These are phyloP conservation scores for Rhamnusium bicolor DNA, from an alignment of 2,888 invertebrate species.

Conservation along the genomic window DNA sequence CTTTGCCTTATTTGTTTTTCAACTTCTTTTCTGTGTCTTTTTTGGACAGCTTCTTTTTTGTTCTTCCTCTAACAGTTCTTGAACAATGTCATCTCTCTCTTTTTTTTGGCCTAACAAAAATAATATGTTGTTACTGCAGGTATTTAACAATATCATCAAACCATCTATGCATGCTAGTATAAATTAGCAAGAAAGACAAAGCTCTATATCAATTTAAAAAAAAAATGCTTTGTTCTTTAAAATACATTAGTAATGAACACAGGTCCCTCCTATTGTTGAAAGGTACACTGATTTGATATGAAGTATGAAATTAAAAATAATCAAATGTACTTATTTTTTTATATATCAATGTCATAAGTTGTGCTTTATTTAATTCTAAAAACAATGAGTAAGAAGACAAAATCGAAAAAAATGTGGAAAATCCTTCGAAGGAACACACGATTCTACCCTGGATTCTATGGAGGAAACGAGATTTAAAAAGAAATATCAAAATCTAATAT, in stretches of 20 bases:
- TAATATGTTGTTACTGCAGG: no score
- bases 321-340: no score
- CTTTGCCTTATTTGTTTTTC: slow-evolving; percentile 67
- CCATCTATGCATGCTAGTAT: no score
- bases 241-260: no score
- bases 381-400: no score
- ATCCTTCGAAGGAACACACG: slow-evolving; percentile 67
- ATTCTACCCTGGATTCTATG: slow-evolving; percentile 77
- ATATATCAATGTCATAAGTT: not conserved
- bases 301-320: not conserved
- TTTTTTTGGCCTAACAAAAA: slow-evolving; percentile 56
- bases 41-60: slow-evolving; percentile 71
- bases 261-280: no score
- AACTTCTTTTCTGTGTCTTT: slow-evolving; percentile 68
- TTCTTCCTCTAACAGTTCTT: slow-evolving; percentile 73
- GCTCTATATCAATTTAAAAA: no score
- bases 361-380: not conserved
- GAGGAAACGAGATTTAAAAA: slow-evolving; percentile 79
- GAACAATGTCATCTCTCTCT: slow-evolving; percentile 71
- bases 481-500: slow-evolving; percentile 74
- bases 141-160: no score
- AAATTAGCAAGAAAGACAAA: no score
- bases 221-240: no score
- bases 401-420: not conserved
- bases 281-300: not conserved